phyloP scores from a whole-genome alignment of 2,888 invertebrate species.

The Drosophila paranaensis region DNA sequence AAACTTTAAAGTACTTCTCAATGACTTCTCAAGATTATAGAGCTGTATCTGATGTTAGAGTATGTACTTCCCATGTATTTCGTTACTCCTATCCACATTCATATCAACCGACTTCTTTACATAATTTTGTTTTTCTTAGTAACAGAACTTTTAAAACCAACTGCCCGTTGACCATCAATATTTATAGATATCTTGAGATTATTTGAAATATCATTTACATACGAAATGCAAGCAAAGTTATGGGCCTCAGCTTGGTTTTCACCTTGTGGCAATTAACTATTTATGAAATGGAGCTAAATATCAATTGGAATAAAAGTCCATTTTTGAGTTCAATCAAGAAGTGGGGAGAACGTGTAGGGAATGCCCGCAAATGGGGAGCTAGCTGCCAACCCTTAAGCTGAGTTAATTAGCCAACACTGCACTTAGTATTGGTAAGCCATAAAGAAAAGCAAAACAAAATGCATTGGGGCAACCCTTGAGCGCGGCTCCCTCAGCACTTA shows the following conservation, averaged over 20 bases:
- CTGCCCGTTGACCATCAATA: slow-evolving; percentile 8
- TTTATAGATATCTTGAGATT: slow-evolving; percentile 21
- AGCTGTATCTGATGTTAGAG: neutral
- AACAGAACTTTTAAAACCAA: neutral
- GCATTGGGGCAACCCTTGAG: slow-evolving; percentile 49
- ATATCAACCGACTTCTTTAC: neutral
- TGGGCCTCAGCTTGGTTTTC: slow-evolving; percentile 41
- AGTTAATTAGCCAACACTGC: slow-evolving; percentile 48
- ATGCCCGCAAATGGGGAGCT: slow-evolving; percentile 30
- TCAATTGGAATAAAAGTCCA: slow-evolving; percentile 66
- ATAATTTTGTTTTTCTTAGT: neutral
- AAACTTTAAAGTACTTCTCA: neutral
- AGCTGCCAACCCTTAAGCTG: slow-evolving; percentile 26
- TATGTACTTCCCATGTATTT: neutral
- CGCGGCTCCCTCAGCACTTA: slow-evolving; percentile 56
- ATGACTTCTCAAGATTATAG: neutral
- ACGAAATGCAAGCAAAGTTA: slow-evolving; percentile 25
- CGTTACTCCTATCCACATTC: neutral
- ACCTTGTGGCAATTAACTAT: slow-evolving; percentile 70
- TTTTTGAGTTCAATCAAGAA: slow-evolving; percentile 38
- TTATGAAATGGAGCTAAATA: slow-evolving; percentile 60
- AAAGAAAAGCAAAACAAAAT: slow-evolving; percentile 37
- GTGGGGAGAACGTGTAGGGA: slow-evolving; percentile 6
- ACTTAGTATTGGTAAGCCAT: slow-evolving; percentile 41
- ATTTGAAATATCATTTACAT: slow-evolving; percentile 40